Base-by-base conservation (phyloP, 2,113 vertebrate species). In the Solea solea region DNA sequence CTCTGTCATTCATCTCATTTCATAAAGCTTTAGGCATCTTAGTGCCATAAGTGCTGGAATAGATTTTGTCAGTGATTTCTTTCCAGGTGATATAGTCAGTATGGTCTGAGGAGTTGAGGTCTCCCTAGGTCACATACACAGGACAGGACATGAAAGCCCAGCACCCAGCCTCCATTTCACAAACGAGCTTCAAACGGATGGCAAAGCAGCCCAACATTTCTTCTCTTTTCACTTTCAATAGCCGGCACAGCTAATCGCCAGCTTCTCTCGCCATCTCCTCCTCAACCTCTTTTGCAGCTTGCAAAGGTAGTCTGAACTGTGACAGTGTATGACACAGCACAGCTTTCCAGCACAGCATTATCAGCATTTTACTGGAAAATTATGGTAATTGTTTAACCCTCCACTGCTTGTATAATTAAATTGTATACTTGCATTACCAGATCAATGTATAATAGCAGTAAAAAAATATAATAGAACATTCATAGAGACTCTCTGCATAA, bases 161-260 rank as follows among this genome's bases (percentile, higher is more conserved):
- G 78, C 77, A 11, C 77, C 84, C 68, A 62, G 86, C 85, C 80
- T 88, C 64, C 74, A 88, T 86, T 88, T 89, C 88, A 91, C 89
- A 91, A 87, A 85, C 89, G 91, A 90, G 90, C 89, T 88, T 88
- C 88, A 88, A 89, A 86, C 80, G 84, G 64, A 76, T 74, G 76
- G 86, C 76, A 79, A 77, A 87, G 80, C 81, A 84, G 80, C 71
- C 75, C 79, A 80, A 88, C 80, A 86, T 89, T 88, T 73, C 85
- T 66, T 77, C 78, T 69, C 75, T 82, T 83, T 86, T 86, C 79
- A 76, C 69, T 79, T 81, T 76, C 88, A 86, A 90, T 84, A 77
- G 86, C 83, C 83, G 69, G 68, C 76, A 58, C 62, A 11, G 70
- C 83, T 91, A 89, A 93, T 88, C 86, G 87, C 86, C 76, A 51